Base-by-base conservation (phyloP, 2,888 invertebrate species). In the Metallyticus violacea region DNA sequence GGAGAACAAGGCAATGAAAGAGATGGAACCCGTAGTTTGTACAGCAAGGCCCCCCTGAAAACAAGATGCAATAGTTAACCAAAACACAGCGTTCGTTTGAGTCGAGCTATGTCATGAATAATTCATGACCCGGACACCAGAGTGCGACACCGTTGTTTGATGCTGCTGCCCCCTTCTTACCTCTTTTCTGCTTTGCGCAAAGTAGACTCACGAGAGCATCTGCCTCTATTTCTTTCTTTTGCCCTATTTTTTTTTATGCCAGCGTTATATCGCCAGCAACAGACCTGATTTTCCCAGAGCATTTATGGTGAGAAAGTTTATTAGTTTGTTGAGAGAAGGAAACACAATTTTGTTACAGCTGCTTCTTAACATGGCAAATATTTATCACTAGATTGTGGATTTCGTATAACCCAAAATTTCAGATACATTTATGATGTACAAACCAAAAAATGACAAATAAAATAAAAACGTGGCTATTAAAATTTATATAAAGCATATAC, bases 81-180 rank as follows among this genome's bases (percentile, higher is more conserved):
- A 77, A 76, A 40, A 40, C 40, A 40, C 40, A 62, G 7, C 40
- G 40, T 62, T 62, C 40, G 40, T 62, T 22, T 62, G 40, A 62
- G 40, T 62, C 40, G 15, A 9, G 40, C 40, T 22, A 62, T 62
- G 40, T 22, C 40, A 85, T 85, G 85, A 85, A 85, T 85, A 79
- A 85, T 85, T 85, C 85, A 85, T 79, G 30, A 79, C n/a, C 25
- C 29, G 79, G 82, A n/a, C 25, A 80, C 83, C 62, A 82, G 85
- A 29, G 82, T 28, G 78, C 77, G 40, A 62, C 62, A 86, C 40
- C 83, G 25, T 30, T 77, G 77, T 78, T 30, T 81, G 77, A 26
- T n/a, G 7, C 77, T 62, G 26, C 22, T 77, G 22, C 26, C n/a
- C 22, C 77, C 3, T 15, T 15, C 77, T n/a, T 76, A 15, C 26